Base-by-base conservation (phyloP, 2,113 vertebrate genomes). In the Nematolebias whitei region DNA sequence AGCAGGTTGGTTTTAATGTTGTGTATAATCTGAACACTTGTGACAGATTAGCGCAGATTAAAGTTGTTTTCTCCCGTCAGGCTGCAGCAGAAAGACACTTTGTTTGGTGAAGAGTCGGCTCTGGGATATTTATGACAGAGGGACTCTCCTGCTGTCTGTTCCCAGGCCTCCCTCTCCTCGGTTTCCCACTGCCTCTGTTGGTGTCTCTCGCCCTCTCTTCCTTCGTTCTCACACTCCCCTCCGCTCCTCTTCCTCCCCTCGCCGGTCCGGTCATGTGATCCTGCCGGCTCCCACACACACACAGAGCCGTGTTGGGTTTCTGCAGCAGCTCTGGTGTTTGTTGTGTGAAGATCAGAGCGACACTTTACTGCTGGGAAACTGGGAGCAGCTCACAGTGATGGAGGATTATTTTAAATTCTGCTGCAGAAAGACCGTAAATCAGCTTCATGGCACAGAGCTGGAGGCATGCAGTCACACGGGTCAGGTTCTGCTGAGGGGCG, bases 211-310 rank as follows among this genome's bases (percentile, higher is more conserved):
- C 29, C 54, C 62, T 44, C 38, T 63, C 73, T 24, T 47, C 68
- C 54, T 59, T 58, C 47, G 68, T 85, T 83, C 85, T 87, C 85
- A 86, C 84, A 84, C 57, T 50, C 38, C 23, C 41, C 56, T 48
- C 58, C 50, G 5, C 40, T 38, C 26, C 22, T 11, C 19, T 12
- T 26, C 18, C 11, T 3, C n/a, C 29, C 5, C 57, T 53, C 11
- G 11, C 39, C 4, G 23, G 57, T 19, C 19, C 45, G 8, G 82
- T 79, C 83, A 89, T 89, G 82, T 84, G 88, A 89, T 83, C 78
- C 78, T 63, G 84, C 87, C 80, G 78, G 74, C 82, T 86, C 87
- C 54, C 86, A 83, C 78, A 79, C 71, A 63, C 55, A 0, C 64
- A 56, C 51, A 57, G 73, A 49, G 47, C 20, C 41, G 67, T 65